Percentiles rank a stretch among this genome's conserved stretches.
phyloP scores from a whole-genome alignment of 37 sponge, comb jelly and placozoan species.

The Ephydatia muelleri region DNA sequence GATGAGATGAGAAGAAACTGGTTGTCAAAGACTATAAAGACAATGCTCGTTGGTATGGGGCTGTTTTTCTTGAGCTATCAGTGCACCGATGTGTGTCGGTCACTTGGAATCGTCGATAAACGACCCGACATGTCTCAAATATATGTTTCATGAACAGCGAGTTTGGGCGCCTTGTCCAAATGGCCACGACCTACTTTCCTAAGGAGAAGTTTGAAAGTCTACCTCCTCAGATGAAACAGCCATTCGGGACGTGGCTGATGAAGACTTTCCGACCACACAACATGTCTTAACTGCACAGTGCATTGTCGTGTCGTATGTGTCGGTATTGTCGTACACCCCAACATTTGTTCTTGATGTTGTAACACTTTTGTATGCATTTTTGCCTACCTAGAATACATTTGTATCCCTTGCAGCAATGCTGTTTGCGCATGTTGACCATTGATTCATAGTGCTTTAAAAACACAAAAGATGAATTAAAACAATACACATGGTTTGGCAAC shows the following conservation, averaged over 20 bases:
- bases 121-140: neutral
- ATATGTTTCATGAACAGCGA: neutral
- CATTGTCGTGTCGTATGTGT: no score
- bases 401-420: no score
- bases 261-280: neutral
- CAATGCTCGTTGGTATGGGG: slow-evolving; percentile 11
- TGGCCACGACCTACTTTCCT: neutral
- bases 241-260: neutral
- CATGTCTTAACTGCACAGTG: no score
- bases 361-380: no score
- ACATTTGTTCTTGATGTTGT: no score
- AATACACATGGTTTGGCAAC: neutral
- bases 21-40: no score
- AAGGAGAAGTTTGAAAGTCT: slow-evolving; percentile 3
- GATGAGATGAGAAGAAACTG: no score
- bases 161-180: neutral
- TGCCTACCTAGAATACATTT: no score
- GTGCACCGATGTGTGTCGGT: slow-evolving; percentile 6
- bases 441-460: neutral
- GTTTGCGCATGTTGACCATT: no score
- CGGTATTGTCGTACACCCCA: no score
- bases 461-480: slow-evolving; percentile 38
- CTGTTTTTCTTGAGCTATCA: slow-evolving; percentile 8
- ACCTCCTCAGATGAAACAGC: neutral
- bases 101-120: neutral